A percentile compares a stretch with the other conserved stretches of the same genome.
Conservation (phyloP, 1,140 invertebrate genomes). For the Pararge aegeria region DNA sequence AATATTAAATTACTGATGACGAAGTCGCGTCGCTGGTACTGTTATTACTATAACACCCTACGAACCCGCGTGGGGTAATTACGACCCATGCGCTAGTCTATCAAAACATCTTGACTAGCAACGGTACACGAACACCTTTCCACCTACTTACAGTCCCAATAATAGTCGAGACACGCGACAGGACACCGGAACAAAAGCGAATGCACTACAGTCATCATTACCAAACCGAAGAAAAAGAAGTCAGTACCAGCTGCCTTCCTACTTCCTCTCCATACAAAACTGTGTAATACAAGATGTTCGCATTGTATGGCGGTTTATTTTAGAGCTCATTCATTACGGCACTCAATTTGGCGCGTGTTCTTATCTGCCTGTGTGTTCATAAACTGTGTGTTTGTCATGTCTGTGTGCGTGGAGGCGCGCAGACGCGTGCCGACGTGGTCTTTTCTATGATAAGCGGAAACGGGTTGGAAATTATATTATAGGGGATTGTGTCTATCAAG, state of each 20-base stretch:
- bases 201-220: constrained; percentile 76
- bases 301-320: constrained; percentile 67
- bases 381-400: constrained; percentile 31
- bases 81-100: constrained; percentile 28
- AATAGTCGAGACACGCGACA: constrained; percentile 71
- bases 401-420: constrained; percentile 38
- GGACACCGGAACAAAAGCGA: constrained; percentile 63
- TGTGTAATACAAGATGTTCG: constrained; percentile 72
- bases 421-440: constrained; percentile 40
- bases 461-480: constrained; percentile 31
- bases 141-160: constrained; percentile 63
- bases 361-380: constrained; percentile 58
- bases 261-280: constrained; percentile 73
- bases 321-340: constrained; percentile 70
- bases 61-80: background rate
- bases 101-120: constrained; percentile 67
- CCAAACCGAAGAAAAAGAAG: constrained; percentile 64
- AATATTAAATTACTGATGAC: constrained; percentile 6
- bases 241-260: constrained; percentile 70
- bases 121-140: constrained; percentile 73
- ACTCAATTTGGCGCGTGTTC: constrained; percentile 73
- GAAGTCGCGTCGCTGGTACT: background rate
- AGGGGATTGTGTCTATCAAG: constrained; percentile 20
- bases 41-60: constrained; percentile 1
- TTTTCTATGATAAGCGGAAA: constrained; percentile 41